Evolutionary conservation across 2,113 vertebrate species (phyloP).

Genomic region (Sclerurus mexicanus): DNA sequence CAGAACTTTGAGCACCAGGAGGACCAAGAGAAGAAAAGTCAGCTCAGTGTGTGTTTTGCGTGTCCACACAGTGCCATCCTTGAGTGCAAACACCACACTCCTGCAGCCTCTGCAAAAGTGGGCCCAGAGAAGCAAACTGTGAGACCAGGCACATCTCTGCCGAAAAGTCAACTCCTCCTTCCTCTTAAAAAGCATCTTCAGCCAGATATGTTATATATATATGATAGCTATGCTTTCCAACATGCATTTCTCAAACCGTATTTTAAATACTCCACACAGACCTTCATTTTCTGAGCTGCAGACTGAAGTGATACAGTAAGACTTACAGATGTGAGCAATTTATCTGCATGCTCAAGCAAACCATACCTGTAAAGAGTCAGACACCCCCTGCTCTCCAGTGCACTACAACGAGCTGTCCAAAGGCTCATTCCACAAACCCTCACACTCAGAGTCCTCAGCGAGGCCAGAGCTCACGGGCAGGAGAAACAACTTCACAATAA

Average conservation of each 20-base stretch:
- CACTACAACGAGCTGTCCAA: not conserved
- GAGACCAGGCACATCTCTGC: not conserved
- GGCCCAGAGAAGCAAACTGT: not conserved
- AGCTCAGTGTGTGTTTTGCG: not conserved
- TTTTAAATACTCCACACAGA: not conserved
- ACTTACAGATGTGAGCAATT: not conserved
- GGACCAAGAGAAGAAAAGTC: not conserved
- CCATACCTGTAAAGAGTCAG: not conserved
- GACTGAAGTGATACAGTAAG: not conserved
- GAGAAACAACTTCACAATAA: not conserved
- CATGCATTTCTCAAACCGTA: not conserved
- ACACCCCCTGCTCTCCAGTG: not conserved
- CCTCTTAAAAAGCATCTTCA: not conserved
- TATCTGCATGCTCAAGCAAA: not conserved
- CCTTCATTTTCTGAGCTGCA: not conserved
- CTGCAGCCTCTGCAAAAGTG: not conserved
- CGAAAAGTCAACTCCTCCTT: not conserved
- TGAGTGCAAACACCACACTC: not conserved
- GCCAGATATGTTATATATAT: accelerated
- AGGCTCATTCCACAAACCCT: not conserved
- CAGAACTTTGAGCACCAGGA: not conserved
- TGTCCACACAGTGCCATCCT: not conserved
- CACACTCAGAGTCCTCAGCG: not conserved
- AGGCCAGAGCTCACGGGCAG: not conserved
- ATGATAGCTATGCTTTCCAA: not conserved